These are phyloP conservation scores for Melitaea athalia DNA, from an alignment of 2,888 invertebrate species.

Conservation along the genomic window DNA sequence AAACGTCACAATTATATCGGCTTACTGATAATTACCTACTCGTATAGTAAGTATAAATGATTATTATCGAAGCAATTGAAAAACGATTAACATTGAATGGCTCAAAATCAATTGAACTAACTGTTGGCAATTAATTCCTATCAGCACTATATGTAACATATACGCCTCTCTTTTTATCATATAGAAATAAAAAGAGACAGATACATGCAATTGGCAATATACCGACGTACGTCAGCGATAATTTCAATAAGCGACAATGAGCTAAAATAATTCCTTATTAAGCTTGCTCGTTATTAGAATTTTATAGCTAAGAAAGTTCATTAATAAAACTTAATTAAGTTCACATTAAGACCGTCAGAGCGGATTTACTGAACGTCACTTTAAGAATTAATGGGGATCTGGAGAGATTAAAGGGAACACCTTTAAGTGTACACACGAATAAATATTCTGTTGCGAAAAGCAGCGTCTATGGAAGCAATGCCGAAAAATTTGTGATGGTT, in stretches of 20 bases:
- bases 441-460: not conserved
- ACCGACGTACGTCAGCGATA: not conserved
- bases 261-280: slow-evolving; percentile 8
- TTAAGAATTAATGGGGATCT: slow-evolving; percentile 74
- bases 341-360: slow-evolving; percentile 70
- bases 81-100: not conserved
- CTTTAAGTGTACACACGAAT: slow-evolving; percentile 47
- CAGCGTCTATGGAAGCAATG: not conserved
- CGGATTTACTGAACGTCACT: slow-evolving; percentile 71
- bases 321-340: slow-evolving; percentile 77
- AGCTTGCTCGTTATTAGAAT: slow-evolving; percentile 38
- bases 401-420: slow-evolving; percentile 67
- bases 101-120: not conserved
- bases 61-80: too few species aligned
- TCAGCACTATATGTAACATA: not conserved
- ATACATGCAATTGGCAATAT: not conserved
- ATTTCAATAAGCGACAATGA: slow-evolving; percentile 9
- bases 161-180: not conserved
- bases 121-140: not conserved
- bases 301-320: slow-evolving; percentile 54
- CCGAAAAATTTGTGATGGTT: too few species aligned
- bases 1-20: too few species aligned
- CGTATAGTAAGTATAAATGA: too few species aligned
- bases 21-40: too few species aligned
- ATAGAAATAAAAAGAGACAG: not conserved